Percentiles rank a stretch among this genome's conserved stretches.
Evolutionary conservation across 2,113 vertebrate species (phyloP).

Genomic region (Clarias macrocephalus): DNA sequence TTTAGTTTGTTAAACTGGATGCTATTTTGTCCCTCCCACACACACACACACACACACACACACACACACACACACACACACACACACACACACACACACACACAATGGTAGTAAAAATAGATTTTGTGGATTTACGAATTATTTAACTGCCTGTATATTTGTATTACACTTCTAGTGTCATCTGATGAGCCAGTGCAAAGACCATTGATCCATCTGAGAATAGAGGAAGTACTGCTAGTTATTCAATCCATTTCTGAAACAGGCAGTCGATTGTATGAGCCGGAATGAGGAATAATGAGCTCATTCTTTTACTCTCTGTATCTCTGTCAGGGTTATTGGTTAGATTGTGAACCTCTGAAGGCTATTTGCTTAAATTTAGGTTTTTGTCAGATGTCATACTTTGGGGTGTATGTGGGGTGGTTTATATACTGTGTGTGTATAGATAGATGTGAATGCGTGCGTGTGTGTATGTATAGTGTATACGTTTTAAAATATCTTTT

Average conservation of each 20-base stretch:
- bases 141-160: neutral
- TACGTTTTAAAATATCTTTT: too few relatives aligned
- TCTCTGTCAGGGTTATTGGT: neutral
- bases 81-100: too few relatives aligned
- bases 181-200: conserved; percentile 2
- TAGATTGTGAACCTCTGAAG: neutral
- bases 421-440: too few relatives aligned
- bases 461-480: too few relatives aligned
- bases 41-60: too few relatives aligned
- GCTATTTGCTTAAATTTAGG: neutral
- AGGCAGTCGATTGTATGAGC: conserved; percentile 21
- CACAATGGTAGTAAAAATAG: too few relatives aligned
- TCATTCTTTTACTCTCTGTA: neutral
- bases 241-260: conserved; percentile 32
- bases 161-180: too few relatives aligned
- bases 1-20: neutral
- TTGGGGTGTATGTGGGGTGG: too few relatives aligned
- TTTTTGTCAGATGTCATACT: neutral
- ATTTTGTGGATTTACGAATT: neutral
- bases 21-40: too few relatives aligned
- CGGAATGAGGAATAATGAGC: conserved; percentile 5
- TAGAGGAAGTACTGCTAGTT: conserved; percentile 20
- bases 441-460: too few relatives aligned
- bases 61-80: too few relatives aligned
- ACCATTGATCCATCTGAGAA: neutral